A percentile compares a stretch with the other conserved stretches of the same genome.
Conservation (phyloP, 2,113 vertebrate species). For the Isurus oxyrinchus region DNA sequence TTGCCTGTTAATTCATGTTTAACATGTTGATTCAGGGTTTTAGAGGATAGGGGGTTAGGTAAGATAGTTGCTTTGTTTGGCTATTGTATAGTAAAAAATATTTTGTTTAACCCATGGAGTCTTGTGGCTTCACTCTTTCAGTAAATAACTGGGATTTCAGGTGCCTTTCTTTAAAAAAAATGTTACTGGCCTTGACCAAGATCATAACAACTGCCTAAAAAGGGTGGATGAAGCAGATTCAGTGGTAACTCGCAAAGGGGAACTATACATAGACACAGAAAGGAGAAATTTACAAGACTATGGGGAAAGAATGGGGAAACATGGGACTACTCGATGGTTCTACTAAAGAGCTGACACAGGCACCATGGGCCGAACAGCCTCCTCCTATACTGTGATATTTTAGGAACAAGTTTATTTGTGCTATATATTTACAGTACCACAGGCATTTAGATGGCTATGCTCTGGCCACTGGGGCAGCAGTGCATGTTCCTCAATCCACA, state of each 20-base stretch:
- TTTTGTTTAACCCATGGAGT: too few relatives aligned
- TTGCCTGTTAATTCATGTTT: too few relatives aligned
- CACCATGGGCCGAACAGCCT: not conserved
- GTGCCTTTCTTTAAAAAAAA: not conserved
- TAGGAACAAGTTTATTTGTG: not conserved
- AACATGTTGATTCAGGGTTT: not conserved
- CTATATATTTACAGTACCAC: not conserved
- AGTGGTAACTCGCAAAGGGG: not conserved
- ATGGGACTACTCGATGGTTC: not conserved
- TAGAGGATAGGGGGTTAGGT: not conserved
- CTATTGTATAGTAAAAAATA: not conserved
- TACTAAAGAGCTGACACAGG: not conserved
- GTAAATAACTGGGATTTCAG: not conserved
- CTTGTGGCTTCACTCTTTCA: too few relatives aligned
- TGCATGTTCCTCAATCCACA: not conserved
- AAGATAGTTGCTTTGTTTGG: not conserved
- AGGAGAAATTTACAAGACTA: not conserved
- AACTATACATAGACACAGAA: not conserved
- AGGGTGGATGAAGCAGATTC: not conserved
- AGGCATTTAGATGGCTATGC: not conserved
- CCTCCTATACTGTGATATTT: not conserved
- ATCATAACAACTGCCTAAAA: too few relatives aligned
- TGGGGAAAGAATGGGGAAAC: not conserved
- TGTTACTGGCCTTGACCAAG: not conserved
- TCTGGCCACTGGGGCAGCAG: not conserved